Conservation (phyloP, 1,140 invertebrate species). For the Callitettix versicolor region DNA sequence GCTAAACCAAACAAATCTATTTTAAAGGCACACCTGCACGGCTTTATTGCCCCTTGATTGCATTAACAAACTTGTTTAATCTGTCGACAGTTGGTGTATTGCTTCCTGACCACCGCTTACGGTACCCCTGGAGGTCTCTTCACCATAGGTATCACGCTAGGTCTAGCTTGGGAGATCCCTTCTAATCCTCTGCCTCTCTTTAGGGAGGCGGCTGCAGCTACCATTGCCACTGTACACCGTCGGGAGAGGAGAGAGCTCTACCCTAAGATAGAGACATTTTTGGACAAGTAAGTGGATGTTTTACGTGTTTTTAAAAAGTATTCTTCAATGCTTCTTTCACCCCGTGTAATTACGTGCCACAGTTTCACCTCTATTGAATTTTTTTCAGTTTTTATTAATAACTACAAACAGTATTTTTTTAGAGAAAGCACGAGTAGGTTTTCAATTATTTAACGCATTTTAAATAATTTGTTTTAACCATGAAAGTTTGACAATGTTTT, state of each 20-base stretch:
- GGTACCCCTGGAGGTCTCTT: conserved; percentile 44
- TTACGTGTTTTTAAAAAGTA: no score
- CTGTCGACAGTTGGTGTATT: conserved; percentile 53
- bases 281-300: conserved; percentile 39
- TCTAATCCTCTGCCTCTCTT: conserved; percentile 29
- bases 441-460: background rate
- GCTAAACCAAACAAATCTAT: no score
- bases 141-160: conserved; percentile 56
- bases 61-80: no score
- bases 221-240: conserved; percentile 27
- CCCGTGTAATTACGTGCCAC: no score
- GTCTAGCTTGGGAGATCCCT: conserved; percentile 61
- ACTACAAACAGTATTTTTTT: background rate
- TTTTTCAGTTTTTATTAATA: background rate
- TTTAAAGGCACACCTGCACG: no score
- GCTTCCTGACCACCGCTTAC: conserved; percentile 44
- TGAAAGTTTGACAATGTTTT: no score
- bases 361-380: no score
- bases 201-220: conserved; percentile 30
- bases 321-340: no score
- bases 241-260: conserved; percentile 32
- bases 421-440: background rate
- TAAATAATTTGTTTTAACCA: no score
- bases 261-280: conserved; percentile 36
- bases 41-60: no score